phyloP scores from a whole-genome alignment of 2,113 vertebrate species.

The Excalfactoria chinensis region DNA sequence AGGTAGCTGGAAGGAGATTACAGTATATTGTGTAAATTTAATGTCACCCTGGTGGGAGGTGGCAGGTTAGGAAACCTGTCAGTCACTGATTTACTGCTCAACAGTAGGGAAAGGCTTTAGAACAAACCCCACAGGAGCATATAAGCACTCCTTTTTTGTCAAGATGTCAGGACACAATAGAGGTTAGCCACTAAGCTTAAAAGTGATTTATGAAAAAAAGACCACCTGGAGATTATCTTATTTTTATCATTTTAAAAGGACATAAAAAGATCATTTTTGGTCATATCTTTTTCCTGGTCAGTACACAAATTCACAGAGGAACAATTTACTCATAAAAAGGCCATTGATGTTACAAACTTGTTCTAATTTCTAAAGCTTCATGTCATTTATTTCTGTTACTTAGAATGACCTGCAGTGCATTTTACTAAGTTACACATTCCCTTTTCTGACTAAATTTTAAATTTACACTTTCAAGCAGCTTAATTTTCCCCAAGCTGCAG shows the following conservation, averaged over 20 bases:
- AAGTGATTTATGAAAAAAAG: constrained; percentile 75
- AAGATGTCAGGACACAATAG: constrained; percentile 59
- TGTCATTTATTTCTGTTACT: constrained; percentile 57
- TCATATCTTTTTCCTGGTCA: constrained; percentile 53
- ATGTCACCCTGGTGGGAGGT: constrained; percentile 62
- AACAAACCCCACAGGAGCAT: constrained; percentile 50
- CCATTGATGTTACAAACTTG: constrained; percentile 34
- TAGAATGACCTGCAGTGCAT: constrained; percentile 15
- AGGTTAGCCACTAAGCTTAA: constrained; percentile 67
- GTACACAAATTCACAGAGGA: constrained; percentile 64
- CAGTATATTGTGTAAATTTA: constrained; percentile 60
- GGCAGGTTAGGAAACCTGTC: constrained; percentile 62
- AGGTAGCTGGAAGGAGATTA: constrained; percentile 58
- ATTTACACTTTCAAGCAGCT: constrained; percentile 50
- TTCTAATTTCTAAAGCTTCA: constrained; percentile 51
- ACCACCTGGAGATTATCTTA: constrained; percentile 64
- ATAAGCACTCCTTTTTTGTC: constrained; percentile 73
- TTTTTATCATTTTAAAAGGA: constrained; percentile 71
- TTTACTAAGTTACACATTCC: constrained; percentile 28
- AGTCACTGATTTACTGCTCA: constrained; percentile 75
- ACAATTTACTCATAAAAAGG: constrained; percentile 66
- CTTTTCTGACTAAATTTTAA: constrained; percentile 14
- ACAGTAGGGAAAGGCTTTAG: constrained; percentile 60
- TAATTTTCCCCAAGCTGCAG: constrained; percentile 62
- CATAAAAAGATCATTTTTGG: constrained; percentile 65